Evolutionary conservation across 2,797 vertebrate species (phyloP), one percentile per base, ranked within the genome.

Genomic region (Sylvia borin): DNA sequence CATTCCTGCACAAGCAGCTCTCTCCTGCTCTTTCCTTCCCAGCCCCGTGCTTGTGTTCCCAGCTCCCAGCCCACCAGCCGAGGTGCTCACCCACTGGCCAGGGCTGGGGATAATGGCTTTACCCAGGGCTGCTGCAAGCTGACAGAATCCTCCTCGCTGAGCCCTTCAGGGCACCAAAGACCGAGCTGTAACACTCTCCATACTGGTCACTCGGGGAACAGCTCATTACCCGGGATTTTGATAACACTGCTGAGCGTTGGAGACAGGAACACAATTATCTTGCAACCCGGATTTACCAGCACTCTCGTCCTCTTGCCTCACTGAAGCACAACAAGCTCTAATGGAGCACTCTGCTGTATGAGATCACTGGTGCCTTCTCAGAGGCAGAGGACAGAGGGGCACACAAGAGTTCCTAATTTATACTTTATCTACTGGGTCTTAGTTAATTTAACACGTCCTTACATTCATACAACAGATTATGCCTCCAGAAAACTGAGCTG

Each of bases 11-110:
- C 1, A 42, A 16, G 21, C 65, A 31, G 87, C 60, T 32, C n/a
- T 62, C 7, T 4, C 21, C 75, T n/a, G 64, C 50, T n/a, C 50
- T 18, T 42, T 7, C 34, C 19, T 34, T 10, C 53, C 47, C 4
- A 0, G 29, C 16, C 54, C 51, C 1, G 0, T 7, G 5, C 32
- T 20, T 0, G 0, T 0, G 6, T 5, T 60, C 45, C 48, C 2
- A 5, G 11, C 31, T 16, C 57, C 1, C 3, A 4, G 53, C 16
- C 0, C 0, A 53, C 1, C 3, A 4, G 53, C 16, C 0, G 0
- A 53, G 79, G 32, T 20, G 34, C 38, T 48, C 5, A 0, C n/a
- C 4, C n/a, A 6, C 48, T 27, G 11, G 13, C 72, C 65, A 15
- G 36, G 58, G 6, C 21, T 15, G 42, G 32, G 67, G 31, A 20